These are phyloP conservation scores for Catostomus latipinnis DNA, from an alignment of 2,797 vertebrate species.

Conservation along the genomic window DNA sequence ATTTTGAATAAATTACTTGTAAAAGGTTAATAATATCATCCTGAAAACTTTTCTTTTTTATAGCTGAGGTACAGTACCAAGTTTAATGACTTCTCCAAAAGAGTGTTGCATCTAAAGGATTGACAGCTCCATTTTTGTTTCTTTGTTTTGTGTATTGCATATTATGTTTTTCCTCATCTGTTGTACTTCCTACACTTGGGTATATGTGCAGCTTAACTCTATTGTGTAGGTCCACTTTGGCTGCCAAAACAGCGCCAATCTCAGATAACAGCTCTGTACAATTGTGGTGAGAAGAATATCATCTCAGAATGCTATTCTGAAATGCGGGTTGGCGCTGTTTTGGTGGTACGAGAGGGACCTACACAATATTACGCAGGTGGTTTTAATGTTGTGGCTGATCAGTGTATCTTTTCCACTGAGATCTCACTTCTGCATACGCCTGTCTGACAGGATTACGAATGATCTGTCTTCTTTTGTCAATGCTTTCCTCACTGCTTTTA, in stretches of 20 bases:
- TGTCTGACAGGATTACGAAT: slow-evolving; percentile 25
- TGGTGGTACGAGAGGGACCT: too few relatives aligned
- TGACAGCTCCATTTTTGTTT: neutral
- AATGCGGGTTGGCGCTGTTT: too few relatives aligned
- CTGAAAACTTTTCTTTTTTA: neutral
- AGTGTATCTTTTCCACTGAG: neutral
- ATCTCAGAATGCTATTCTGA: too few relatives aligned
- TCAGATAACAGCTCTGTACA: too few relatives aligned
- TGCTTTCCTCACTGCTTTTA: slow-evolving; percentile 9
- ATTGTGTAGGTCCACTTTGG: too few relatives aligned
- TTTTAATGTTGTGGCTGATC: too few relatives aligned
- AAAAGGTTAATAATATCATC: neutral
- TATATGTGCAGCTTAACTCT: slow-evolving; percentile 3
- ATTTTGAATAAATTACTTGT: slow-evolving; percentile 29
- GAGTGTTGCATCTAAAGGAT: neutral
- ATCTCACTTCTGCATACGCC: slow-evolving; percentile 19
- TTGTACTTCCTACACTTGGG: neutral
- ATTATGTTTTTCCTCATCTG: neutral
- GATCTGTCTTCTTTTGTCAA: slow-evolving; percentile 36
- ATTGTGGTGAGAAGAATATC: too few relatives aligned
- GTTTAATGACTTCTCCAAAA: neutral
- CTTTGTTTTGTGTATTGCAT: slow-evolving; percentile 9
- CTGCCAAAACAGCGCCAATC: too few relatives aligned
- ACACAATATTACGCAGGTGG: too few relatives aligned
- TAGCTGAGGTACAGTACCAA: neutral